Evolutionary conservation across 2,797 vertebrate species (phyloP).

Genomic region (Tangara arthus): DNA sequence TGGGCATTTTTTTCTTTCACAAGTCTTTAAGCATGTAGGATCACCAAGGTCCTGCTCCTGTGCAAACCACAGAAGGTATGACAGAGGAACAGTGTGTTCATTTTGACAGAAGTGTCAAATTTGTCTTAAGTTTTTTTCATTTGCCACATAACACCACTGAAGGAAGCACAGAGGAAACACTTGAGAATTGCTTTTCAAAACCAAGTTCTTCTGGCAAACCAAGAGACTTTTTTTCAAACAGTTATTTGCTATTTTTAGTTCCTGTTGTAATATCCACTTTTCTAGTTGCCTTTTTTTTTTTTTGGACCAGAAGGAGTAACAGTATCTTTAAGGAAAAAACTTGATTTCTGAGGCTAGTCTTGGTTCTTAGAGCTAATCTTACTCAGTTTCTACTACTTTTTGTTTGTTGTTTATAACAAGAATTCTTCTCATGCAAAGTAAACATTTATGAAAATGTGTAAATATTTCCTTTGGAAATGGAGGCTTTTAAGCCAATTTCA

Average conservation of each 20-base stretch:
- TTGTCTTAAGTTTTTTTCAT: neutral
- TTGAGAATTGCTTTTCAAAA: constrained; percentile 46
- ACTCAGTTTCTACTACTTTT: neutral
- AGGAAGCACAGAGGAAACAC: constrained; percentile 25
- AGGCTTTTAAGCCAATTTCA: neutral
- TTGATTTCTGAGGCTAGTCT: neutral
- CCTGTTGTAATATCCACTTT: neutral
- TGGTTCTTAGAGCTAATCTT: neutral
- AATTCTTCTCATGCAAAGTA: neutral
- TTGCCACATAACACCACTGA: neutral
- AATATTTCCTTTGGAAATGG: neutral
- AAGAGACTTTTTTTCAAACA: neutral
- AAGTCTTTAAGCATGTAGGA: neutral
- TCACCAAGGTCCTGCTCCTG: neutral
- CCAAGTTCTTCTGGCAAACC: neutral
- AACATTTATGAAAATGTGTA: neutral
- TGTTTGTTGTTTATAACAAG: neutral
- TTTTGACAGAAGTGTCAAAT: constrained; percentile 49
- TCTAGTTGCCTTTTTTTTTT: neutral
- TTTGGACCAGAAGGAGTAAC: neutral
- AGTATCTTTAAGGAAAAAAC: neutral
- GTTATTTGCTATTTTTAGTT: neutral
- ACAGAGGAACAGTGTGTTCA: neutral
- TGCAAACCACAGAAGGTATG: neutral
- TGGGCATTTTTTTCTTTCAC: fast-evolving